These are phyloP conservation scores for Acrobasis repandana DNA, from an alignment of 2,888 invertebrate species.

Conservation along the genomic window DNA sequence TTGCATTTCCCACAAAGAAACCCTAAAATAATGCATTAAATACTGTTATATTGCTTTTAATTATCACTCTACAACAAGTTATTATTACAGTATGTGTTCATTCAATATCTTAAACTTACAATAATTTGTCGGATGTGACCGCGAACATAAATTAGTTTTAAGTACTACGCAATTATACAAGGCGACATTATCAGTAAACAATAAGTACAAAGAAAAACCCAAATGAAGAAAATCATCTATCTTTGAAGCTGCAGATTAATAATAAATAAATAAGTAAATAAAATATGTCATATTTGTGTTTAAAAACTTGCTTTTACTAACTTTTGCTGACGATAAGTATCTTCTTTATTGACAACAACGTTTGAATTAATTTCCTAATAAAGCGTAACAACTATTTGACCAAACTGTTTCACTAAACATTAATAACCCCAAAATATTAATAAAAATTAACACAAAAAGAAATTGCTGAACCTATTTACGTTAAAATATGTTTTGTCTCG, in stretches of 20 bases:
- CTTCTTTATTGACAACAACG: too few relatives aligned
- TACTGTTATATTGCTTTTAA: slow-evolving; percentile 67
- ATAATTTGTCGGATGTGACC: slow-evolving; percentile 1
- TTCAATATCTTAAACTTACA: slow-evolving; percentile 16
- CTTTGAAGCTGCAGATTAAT: too few relatives aligned
- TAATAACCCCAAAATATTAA: not conserved
- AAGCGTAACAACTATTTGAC: not conserved
- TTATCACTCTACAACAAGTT: slow-evolving; percentile 53
- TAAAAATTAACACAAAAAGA: not conserved
- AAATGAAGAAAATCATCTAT: not conserved
- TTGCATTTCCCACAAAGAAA: slow-evolving; percentile 25
- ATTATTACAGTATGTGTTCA: slow-evolving; percentile 19
- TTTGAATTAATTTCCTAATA: not conserved
- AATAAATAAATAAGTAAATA: too few relatives aligned
- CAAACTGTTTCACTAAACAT: not conserved
- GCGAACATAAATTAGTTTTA: not conserved
- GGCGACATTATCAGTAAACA: slow-evolving; percentile 5
- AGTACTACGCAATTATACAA: slow-evolving; percentile 3
- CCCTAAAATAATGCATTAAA: slow-evolving; percentile 36
- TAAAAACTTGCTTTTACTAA: too few relatives aligned
- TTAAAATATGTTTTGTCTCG: too few relatives aligned
- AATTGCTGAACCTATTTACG: not conserved
- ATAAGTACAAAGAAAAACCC: slow-evolving; percentile 5
- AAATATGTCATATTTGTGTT: too few relatives aligned
- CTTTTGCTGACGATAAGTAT: too few relatives aligned